Percentiles rank a stretch among this genome's conserved stretches.
phyloP scores from a whole-genome alignment of 2,113 vertebrate genomes.

The Istiophorus platypterus region DNA sequence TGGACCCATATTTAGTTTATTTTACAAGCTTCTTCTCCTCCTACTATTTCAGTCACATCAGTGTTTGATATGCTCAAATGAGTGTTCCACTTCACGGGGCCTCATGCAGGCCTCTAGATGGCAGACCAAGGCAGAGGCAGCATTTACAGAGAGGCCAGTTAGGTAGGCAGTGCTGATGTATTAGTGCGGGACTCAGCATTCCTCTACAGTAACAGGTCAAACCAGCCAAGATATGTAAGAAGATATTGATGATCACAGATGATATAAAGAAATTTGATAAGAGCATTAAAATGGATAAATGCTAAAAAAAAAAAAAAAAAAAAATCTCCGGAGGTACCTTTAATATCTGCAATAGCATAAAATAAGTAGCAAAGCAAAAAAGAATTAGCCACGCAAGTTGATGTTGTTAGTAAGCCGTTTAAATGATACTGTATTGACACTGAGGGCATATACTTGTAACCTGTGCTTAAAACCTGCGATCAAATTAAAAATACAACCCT shows the following conservation, averaged over 20 bases:
- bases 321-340: background rate
- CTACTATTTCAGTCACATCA: slow-evolving; percentile 20
- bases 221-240: slow-evolving; percentile 44
- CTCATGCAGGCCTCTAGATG: slow-evolving; percentile 81
- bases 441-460: background rate
- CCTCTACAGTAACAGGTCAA: slow-evolving; percentile 42
- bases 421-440: background rate
- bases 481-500: slow-evolving; percentile 10
- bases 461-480: background rate
- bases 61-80: slow-evolving; percentile 41
- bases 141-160: slow-evolving; percentile 38
- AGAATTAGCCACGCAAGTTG: background rate
- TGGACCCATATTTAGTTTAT: background rate
- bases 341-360: slow-evolving; percentile 1
- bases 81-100: slow-evolving; percentile 48
- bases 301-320: background rate
- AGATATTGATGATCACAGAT: slow-evolving; percentile 21
- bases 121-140: slow-evolving; percentile 81
- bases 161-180: slow-evolving; percentile 38
- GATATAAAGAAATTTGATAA: slow-evolving; percentile 24
- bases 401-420: slow-evolving; percentile 10
- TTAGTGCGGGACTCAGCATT: slow-evolving; percentile 58
- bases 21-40: slow-evolving; percentile 1
- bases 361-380: background rate
- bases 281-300: slow-evolving; percentile 22